Conservation (phyloP, 2,113 vertebrate species). For the Alethe diademata region DNA sequence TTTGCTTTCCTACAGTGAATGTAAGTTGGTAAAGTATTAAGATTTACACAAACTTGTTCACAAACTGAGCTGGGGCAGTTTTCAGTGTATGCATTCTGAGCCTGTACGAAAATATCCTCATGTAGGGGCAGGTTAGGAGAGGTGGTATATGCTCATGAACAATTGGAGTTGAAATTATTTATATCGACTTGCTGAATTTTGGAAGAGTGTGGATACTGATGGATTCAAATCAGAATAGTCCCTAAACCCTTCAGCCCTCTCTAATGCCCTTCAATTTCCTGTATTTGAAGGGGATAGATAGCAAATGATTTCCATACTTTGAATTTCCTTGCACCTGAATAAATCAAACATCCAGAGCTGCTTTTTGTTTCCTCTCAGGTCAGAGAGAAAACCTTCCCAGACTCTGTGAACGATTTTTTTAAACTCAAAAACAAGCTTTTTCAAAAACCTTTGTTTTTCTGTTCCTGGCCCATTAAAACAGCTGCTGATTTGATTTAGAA, state of each 20-base stretch:
- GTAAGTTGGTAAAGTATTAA: not conserved
- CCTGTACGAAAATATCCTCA: not conserved
- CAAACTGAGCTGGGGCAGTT: not conserved
- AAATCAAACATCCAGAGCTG: not conserved
- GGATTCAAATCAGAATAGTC: not conserved
- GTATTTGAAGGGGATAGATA: not conserved
- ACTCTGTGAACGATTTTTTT: not conserved
- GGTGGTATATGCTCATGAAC: fast-evolving
- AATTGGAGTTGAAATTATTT: not conserved
- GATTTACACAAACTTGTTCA: not conserved
- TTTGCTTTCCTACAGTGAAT: not conserved
- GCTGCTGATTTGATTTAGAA: not conserved
- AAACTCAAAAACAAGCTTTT: not conserved
- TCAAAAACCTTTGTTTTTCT: conserved; percentile 8
- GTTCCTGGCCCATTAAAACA: not conserved
- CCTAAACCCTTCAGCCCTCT: not conserved
- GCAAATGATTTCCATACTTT: not conserved
- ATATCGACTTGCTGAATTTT: not conserved
- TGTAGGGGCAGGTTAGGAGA: not conserved
- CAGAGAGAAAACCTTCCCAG: not conserved
- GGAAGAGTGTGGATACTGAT: not conserved
- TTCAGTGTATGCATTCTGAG: not conserved
- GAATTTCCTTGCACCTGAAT: not conserved
- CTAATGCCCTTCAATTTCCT: not conserved
- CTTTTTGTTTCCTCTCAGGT: not conserved